These are phyloP conservation scores for Columbina picui DNA, from an alignment of 2,113 vertebrate species.

Conservation along the genomic window DNA sequence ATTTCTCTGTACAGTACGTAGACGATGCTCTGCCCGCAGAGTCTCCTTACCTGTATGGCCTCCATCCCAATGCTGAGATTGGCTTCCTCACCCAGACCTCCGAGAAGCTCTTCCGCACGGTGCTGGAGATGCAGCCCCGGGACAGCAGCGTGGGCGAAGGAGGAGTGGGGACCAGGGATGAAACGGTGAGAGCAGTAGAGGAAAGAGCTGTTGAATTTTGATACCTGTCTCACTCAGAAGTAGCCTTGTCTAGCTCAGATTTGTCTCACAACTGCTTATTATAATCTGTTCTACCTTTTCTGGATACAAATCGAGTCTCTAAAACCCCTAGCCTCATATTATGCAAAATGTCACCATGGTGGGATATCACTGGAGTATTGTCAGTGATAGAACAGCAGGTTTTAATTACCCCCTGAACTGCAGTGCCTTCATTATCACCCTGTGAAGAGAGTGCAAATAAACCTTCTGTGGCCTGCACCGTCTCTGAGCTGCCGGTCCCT, in stretches of 20 bases:
- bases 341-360: neutral
- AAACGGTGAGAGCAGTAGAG: conserved; percentile 80
- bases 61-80: conserved; percentile 96
- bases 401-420: conserved; percentile 2
- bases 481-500: neutral
- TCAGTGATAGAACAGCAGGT: neutral
- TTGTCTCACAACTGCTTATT: neutral
- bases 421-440: neutral
- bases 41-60: conserved; percentile 91
- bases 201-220: neutral
- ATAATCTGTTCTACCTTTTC: neutral
- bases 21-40: conserved; percentile 86
- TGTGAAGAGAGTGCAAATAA: neutral
- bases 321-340: neutral
- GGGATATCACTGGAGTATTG: neutral
- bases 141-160: conserved; percentile 75
- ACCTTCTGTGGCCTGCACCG: neutral
- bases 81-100: conserved; percentile 92
- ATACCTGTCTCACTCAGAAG: neutral
- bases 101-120: conserved; percentile 85
- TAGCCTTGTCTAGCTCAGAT: neutral
- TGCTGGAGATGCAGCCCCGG: conserved; percentile 93
- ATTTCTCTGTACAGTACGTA: conserved; percentile 83
- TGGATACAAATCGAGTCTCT: neutral
- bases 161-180: conserved; percentile 75